These are phyloP conservation scores for Camptogramma bilineatum DNA, from an alignment of 2,888 invertebrate species.

Conservation along the genomic window DNA sequence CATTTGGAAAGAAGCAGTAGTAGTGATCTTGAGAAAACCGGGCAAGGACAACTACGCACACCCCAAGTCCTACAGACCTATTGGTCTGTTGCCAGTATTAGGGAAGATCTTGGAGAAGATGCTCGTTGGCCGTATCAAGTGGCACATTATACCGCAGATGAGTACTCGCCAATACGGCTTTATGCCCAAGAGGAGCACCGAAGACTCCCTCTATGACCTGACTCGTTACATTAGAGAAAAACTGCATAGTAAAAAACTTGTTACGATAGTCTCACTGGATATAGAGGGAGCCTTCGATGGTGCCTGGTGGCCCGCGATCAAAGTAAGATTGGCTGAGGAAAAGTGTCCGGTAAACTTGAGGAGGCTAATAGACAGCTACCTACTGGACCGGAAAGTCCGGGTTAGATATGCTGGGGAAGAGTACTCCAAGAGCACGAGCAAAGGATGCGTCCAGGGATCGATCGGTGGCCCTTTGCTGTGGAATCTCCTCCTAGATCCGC, in stretches of 20 bases:
- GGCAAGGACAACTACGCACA: slow-evolving; percentile 8
- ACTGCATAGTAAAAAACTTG: no score
- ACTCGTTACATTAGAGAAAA: no score
- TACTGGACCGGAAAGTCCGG: neutral
- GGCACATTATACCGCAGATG: slow-evolving; percentile 10
- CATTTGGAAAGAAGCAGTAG: slow-evolving; percentile 24
- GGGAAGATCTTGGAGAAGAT: slow-evolving; percentile 31
- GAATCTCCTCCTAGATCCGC: slow-evolving; percentile 14
- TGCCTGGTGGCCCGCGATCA: no score
- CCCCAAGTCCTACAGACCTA: slow-evolving; percentile 42
- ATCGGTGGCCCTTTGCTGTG: slow-evolving; percentile 1
- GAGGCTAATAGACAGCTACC: neutral
- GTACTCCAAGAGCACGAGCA: neutral
- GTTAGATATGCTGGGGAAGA: no score
- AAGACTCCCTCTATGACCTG: slow-evolving; percentile 19
- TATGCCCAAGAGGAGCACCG: slow-evolving; percentile 15
- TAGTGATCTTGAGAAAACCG: slow-evolving; percentile 10
- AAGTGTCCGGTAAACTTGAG: slow-evolving; percentile 5
- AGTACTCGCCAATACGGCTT: slow-evolving; percentile 14
- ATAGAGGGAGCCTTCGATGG: no score
- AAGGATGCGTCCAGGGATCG: neutral
- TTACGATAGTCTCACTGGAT: no score
- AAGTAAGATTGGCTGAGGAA: slow-evolving; percentile 4
- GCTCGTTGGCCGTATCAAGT: neutral
- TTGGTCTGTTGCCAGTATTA: slow-evolving; percentile 42